Evolutionary conservation across 2,888 invertebrate genomes (phyloP).

Genomic region (Megastigmus dorsalis): DNA sequence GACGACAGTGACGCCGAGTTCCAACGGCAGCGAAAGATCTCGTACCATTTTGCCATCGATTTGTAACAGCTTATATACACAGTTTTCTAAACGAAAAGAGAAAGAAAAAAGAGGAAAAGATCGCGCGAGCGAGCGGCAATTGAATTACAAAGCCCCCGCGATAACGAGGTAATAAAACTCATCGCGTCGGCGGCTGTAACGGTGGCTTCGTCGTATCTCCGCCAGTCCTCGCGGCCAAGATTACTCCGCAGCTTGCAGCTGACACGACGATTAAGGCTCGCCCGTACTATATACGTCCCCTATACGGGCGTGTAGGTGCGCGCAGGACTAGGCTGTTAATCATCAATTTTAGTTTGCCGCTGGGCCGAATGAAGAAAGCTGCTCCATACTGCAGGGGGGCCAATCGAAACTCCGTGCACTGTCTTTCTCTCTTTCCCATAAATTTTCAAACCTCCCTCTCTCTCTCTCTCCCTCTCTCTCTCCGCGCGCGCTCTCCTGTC

Average conservation of each 20-base stretch:
- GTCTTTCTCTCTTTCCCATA: background rate
- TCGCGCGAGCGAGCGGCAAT: background rate
- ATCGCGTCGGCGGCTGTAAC: background rate
- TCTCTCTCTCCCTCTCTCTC: too few relatives aligned
- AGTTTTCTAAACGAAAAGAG: too few relatives aligned
- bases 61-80: too few relatives aligned
- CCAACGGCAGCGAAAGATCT: too few relatives aligned
- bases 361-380: background rate
- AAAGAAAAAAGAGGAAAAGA: background rate
- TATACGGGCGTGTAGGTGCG: background rate
- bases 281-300: background rate
- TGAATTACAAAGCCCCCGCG: constrained; percentile 27
- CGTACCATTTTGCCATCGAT: too few relatives aligned
- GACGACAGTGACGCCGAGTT: background rate
- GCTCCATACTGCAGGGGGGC: background rate
- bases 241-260: too few relatives aligned
- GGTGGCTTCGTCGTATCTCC: too few relatives aligned
- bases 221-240: background rate
- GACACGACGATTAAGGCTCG: constrained; percentile 8
- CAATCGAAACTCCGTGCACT: background rate
- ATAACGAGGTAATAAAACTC: constrained; percentile 31
- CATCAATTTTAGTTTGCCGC: background rate
- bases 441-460: too few relatives aligned
- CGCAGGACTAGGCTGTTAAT: constrained; percentile 7
- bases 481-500: constrained; percentile 55